Base-by-base conservation (phyloP, 2,113 vertebrate species). In the Eira barbara region DNA sequence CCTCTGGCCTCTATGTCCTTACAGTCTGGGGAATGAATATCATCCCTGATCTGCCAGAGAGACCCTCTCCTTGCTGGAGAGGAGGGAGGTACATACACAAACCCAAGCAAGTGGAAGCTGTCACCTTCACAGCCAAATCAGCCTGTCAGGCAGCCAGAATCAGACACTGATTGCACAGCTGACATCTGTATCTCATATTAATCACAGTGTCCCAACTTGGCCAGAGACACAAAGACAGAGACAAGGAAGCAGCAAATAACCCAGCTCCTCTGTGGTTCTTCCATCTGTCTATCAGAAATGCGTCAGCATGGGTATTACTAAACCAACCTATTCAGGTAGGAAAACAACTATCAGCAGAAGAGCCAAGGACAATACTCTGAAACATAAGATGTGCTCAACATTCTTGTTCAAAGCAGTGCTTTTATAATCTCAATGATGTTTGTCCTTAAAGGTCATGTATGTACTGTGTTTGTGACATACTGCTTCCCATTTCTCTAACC, bases 101-200 rank as follows among this genome's bases (percentile, higher is more conserved):
- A 29, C 39, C 47, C 39, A 36, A 69, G 39, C 14, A 94, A 97
- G 61, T 90, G 83, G 91, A 96, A 95, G 45, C 2, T 69, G 52
- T 95, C 89, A 55, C 57, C 87, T 97, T 34, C 76, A 82, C 7
- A 63, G 95, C 94, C 88, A 92, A 94, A 92, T 61, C 91, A 52
- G 57, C 6, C 89, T 89, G 90, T 65, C 92, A 84, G 67, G 67
- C 59, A 55, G 89, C 95, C 96, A 92, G 59, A 59, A 52, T 86
- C 39, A 81, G 95, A 47, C 12, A 3, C 73, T 80, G 69, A 97
- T 73, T 92, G 85, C 94, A 95, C 93, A 97, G 98, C 93, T 98
- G 98, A 94, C 91, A 93, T 95, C 96, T 97, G 94, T 79, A 97
- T 82, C 91, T 74, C 94, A 78, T 76, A 73, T 96, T 94, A 95